Evolutionary conservation across 2,888 invertebrate genomes (phyloP), one percentile per base, ranked within the genome.

Genomic region (Galerucella calmariensis): DNA sequence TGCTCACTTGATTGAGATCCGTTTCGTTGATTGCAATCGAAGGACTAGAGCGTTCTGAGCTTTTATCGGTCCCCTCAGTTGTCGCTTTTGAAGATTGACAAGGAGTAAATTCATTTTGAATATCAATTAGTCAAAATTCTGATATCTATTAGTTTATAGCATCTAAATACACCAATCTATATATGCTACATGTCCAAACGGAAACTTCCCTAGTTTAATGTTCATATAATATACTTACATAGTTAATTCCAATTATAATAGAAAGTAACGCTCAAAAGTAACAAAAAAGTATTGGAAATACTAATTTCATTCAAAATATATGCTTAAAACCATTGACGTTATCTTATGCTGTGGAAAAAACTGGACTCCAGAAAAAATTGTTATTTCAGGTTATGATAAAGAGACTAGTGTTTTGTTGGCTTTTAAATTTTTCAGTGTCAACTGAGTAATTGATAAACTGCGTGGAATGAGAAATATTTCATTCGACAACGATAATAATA

Each of bases 1-100:
- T 41, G 71, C 48, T 24, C 71, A 71, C 74, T 70, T 71, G 75
- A 75, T 75, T 73, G 75, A 53, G 69, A 68, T 66, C 16, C 59
- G 65, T 72, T 72, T n/a, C 66, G 66, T 69, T 72, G 72, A 72
- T 75, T 75, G 72, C 69, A 20, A 62, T 9, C 46, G 68, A 20
- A 56, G 68, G 56, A 59, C 51, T 51, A 67, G 67, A 20, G 10
- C 12, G 27, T 27, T 35, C 61, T 61, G 24, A n/a, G 51, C 51
- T 41, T 67, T 53, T 24, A 24, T n/a, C 20, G 53, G 67, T 56
- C 67, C 62, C 9, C n/a, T 44, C 44, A 41, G 62, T 24, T 62
- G 41, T 63, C 63, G n/a, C 63, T 10, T 46, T 12, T 9, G 6
- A 14, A 65, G 20, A 65, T 20, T 65, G 63, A 65, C 63, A 65